These are phyloP conservation scores for Eulemur macaco DNA, from an alignment of 2,113 vertebrate genomes.

Conservation along the genomic window DNA sequence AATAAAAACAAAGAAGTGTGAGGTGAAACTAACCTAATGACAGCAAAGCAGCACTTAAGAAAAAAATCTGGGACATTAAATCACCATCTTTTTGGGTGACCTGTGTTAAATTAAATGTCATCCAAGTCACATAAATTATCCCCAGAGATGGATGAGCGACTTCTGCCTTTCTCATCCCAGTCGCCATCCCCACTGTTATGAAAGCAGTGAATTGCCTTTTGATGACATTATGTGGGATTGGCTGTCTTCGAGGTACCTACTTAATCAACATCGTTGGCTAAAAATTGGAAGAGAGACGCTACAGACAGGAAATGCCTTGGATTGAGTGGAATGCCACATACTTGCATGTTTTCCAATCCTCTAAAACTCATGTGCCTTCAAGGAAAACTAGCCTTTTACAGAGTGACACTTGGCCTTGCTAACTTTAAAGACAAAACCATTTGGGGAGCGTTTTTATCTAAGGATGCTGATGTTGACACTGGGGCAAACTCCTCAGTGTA, in stretches of 20 bases:
- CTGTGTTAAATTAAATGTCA: slow-evolving; percentile 65
- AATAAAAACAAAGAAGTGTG: not conserved
- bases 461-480: not conserved
- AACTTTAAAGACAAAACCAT: not conserved
- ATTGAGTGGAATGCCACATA: not conserved
- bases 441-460: not conserved
- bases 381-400: not conserved
- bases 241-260: slow-evolving; percentile 1
- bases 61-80: slow-evolving; percentile 36
- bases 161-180: slow-evolving; percentile 42
- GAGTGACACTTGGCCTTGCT: not conserved
- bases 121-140: slow-evolving; percentile 60
- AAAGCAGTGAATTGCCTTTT: slow-evolving; percentile 59
- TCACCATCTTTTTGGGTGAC: slow-evolving; percentile 46
- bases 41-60: not conserved
- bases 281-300: not conserved
- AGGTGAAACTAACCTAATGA: not conserved
- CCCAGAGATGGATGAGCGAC: slow-evolving; percentile 62
- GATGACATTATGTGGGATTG: slow-evolving; percentile 30
- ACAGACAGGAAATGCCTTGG: not conserved
- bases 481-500: not conserved
- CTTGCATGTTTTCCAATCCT: not conserved
- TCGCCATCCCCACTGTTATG: slow-evolving; percentile 32
- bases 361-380: not conserved
- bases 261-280: slow-evolving; percentile 4